These are phyloP conservation scores for Ligdia adustata DNA, from an alignment of 2,888 invertebrate genomes.

Conservation along the genomic window DNA sequence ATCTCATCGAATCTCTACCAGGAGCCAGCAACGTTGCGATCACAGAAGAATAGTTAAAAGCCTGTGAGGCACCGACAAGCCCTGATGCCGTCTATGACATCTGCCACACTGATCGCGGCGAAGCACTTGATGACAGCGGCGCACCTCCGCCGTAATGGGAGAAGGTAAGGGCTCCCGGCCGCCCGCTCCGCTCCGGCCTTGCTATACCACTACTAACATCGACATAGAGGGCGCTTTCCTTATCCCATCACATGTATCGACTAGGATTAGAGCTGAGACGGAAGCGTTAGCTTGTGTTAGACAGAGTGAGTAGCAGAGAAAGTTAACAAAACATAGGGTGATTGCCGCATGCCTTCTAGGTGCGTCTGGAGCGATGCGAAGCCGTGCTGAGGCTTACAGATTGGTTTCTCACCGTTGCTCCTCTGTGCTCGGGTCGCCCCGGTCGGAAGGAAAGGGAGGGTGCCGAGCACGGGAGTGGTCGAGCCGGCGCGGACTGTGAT, in stretches of 20 bases:
- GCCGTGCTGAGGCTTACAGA: constrained; percentile 80
- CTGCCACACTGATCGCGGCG: constrained; percentile 72
- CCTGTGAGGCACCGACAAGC: constrained; percentile 64
- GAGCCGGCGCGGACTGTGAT: constrained; percentile 56
- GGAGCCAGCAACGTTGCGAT: constrained; percentile 66
- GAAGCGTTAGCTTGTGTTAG: constrained; percentile 78
- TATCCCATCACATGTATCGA: constrained; percentile 87
- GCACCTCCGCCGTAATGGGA: constrained; percentile 85
- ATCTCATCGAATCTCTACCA: constrained; percentile 33
- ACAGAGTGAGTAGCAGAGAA: constrained; percentile 74
- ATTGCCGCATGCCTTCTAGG: constrained; percentile 71
- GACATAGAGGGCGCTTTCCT: constrained; percentile 89
- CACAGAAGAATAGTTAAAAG: constrained; percentile 80
- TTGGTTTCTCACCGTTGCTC: constrained; percentile 81
- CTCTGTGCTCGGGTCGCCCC: constrained; percentile 73
- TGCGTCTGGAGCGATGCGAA: constrained; percentile 78
- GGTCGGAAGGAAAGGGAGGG: constrained; percentile 62
- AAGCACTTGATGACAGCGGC: constrained; percentile 78
- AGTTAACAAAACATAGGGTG: constrained; percentile 70
- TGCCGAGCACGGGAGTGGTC: constrained; percentile 58
- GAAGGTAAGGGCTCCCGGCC: constrained; percentile 83
- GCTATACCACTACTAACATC: constrained; percentile 67
- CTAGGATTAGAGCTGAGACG: constrained; percentile 73
- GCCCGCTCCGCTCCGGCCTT: constrained; percentile 79
- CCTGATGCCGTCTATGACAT: constrained; percentile 67